These are phyloP conservation scores for Formica aserva DNA, from an alignment of 2,888 invertebrate species.

Conservation along the genomic window DNA sequence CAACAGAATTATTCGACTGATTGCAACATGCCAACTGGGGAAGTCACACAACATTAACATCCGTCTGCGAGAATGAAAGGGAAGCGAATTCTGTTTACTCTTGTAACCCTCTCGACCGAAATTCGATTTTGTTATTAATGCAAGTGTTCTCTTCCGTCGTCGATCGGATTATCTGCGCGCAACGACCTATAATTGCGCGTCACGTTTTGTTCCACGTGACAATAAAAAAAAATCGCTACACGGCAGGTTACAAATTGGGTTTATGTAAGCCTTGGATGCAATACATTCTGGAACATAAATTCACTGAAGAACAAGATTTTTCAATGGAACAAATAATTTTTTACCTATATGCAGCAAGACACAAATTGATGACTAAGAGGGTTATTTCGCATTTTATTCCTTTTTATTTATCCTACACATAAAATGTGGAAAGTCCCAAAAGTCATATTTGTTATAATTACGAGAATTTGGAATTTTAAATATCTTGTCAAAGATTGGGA, in stretches of 20 bases:
- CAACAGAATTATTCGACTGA: slow-evolving; percentile 40
- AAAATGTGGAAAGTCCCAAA: neutral
- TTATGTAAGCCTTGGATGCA: slow-evolving; percentile 42
- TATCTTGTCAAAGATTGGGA: neutral
- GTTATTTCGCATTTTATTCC: neutral
- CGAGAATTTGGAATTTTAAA: neutral
- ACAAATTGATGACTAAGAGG: slow-evolving; percentile 7
- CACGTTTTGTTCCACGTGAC: neutral
- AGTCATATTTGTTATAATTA: neutral
- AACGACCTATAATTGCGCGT: slow-evolving; percentile 16
- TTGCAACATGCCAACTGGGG: slow-evolving; percentile 31
- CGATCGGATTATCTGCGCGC: slow-evolving; percentile 9
- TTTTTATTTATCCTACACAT: neutral
- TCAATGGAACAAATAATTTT: slow-evolving; percentile 46
- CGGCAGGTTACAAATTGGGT: slow-evolving; percentile 23
- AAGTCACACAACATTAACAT: slow-evolving; percentile 48
- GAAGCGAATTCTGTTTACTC: neutral
- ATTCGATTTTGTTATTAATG: slow-evolving; percentile 23
- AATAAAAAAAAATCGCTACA: slow-evolving; percentile 30
- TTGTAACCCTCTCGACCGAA: neutral
- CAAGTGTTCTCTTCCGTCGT: neutral
- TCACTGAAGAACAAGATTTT: slow-evolving; percentile 26
- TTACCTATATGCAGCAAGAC: neutral
- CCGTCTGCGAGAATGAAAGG: neutral
- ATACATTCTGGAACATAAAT: slow-evolving; percentile 23